phyloP scores from a whole-genome alignment of 2,888 invertebrate genomes.

The Noctuana brunneofusca region DNA sequence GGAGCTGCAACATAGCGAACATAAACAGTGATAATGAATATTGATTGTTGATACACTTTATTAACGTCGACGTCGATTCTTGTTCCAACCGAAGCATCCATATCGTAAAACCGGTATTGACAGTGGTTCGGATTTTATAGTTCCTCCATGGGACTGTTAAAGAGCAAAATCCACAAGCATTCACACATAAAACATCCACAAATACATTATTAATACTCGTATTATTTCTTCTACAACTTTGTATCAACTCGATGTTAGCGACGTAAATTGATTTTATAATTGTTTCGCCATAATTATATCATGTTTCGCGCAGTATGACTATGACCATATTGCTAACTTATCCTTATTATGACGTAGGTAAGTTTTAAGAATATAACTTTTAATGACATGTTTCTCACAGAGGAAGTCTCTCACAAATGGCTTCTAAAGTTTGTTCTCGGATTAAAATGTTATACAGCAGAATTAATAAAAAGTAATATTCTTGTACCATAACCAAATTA shows the following conservation, averaged over 20 bases:
- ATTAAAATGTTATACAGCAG: too few species aligned
- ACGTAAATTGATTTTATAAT: constrained; percentile 1
- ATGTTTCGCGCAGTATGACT: not conserved
- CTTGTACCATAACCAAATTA: too few species aligned
- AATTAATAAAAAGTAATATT: too few species aligned
- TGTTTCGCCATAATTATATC: not conserved
- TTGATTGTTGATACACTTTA: constrained; percentile 42
- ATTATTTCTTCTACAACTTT: too few species aligned
- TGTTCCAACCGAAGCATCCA: constrained; percentile 35
- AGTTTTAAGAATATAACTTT: not conserved
- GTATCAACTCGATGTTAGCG: not conserved
- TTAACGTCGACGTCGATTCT: constrained; percentile 39
- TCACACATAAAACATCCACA: too few species aligned
- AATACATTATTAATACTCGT: too few species aligned
- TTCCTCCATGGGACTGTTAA: not conserved
- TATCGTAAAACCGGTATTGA: constrained; percentile 40
- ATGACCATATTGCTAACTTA: not conserved
- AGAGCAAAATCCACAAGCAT: too few species aligned
- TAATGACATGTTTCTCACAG: too few species aligned
- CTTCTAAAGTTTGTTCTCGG: not conserved
- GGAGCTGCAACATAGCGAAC: not conserved
- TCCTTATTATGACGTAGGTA: not conserved
- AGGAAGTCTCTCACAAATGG: not conserved
- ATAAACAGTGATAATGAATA: constrained; percentile 43
- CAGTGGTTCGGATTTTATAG: too few species aligned